Conservation (phyloP, 2,113 vertebrate species). For the Tachysurus vachellii region DNA sequence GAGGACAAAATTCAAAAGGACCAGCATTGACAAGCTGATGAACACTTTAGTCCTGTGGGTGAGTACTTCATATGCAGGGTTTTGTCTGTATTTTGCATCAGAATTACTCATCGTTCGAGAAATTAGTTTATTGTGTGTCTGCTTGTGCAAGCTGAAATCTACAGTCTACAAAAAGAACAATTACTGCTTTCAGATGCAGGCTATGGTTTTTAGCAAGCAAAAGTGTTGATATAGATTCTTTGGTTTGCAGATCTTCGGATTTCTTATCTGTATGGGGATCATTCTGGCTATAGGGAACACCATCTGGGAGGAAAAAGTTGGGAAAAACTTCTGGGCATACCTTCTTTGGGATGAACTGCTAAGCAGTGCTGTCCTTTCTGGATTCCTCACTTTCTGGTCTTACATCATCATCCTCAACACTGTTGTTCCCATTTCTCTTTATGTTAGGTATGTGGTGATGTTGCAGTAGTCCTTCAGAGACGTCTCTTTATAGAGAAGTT, state of each 20-base stretch:
- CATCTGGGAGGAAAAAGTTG: slow-evolving; percentile 73
- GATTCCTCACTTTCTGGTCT: slow-evolving; percentile 81
- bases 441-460: slow-evolving; percentile 72
- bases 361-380: slow-evolving; percentile 69
- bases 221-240: background rate
- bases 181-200: background rate
- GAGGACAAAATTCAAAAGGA: slow-evolving; percentile 77
- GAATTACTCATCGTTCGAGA: slow-evolving; percentile 38
- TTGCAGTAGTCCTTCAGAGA: background rate
- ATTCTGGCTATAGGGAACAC: slow-evolving; percentile 77
- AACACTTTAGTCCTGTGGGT: slow-evolving; percentile 80
- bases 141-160: slow-evolving; percentile 5
- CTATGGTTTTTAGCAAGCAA: background rate
- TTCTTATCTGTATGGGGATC: slow-evolving; percentile 75
- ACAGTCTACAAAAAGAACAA: background rate
- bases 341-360: slow-evolving; percentile 65
- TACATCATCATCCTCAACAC: slow-evolving; percentile 81
- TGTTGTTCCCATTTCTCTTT: slow-evolving; percentile 80
- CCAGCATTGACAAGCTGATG: slow-evolving; percentile 79
- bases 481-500: background rate
- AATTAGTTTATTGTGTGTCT: slow-evolving; percentile 25
- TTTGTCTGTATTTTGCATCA: slow-evolving; percentile 21
- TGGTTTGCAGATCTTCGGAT: slow-evolving; percentile 76
- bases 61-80: slow-evolving; percentile 56
- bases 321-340: slow-evolving; percentile 66